Base-by-base conservation (phyloP, 1,140 invertebrate species). In the Papilio helenus region DNA sequence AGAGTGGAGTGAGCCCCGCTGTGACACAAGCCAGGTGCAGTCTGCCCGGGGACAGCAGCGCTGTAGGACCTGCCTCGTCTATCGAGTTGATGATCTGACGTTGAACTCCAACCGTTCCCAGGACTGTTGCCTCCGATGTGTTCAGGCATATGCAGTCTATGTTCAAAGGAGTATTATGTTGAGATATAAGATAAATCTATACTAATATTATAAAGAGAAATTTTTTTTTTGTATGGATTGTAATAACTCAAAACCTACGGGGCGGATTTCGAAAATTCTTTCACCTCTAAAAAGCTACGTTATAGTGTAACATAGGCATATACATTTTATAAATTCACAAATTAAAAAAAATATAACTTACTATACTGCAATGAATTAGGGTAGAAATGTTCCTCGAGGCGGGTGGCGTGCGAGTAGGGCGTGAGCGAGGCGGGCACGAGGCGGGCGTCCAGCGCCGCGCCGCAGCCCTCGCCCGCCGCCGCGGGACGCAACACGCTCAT, bases 351-450 rank as follows among this genome's bases (percentile, higher is more conserved):
- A 76, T 26, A 46, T 16, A 44, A 95, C 95, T 96, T 93, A 97
- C 97, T 95, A 92, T 97, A 98, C 8, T 96, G 96, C 46, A 98
- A 87, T 0, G 98, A 96, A 78, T 97, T 96, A 1, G 98, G 98
- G 89, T 96, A 98, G 87, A 97, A 98, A 85, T 98, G 96, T 87
- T 98, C 97, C 86, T 97, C 97, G 0, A 96, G 92, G 8, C 95
- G 91, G 79, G 94, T 96, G 76, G 94, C 93, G 79, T 93, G 90
- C 3, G 89, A 92, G 81, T 95, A 95, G 5, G 92, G 90, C 10
- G 90, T 55, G 1, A 95, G 87, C 5, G 90, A 87, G 46, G 79
- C 81, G 3, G 89, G 78, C 18, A 91, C 85, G 0, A 95, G 82
- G 0, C 89, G 84, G 14, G 93, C 80, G 58, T 90, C 90, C 16